Conservation (phyloP, 2,797 vertebrate species). For the Melanogrammus aeglefinus region DNA sequence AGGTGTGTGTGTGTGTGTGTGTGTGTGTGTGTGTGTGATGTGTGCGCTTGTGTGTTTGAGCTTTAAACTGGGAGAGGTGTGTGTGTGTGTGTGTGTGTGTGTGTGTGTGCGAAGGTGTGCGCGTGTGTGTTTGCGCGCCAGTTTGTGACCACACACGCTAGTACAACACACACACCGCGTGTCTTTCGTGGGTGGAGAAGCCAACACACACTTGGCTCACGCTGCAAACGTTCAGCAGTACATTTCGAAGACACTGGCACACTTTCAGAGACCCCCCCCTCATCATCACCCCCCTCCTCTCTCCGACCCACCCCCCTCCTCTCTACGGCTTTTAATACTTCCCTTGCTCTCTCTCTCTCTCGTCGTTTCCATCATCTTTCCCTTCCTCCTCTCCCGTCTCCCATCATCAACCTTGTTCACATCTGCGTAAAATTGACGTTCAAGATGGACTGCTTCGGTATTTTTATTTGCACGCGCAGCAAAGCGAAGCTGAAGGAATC, state of each 20-base stretch:
- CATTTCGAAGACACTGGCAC: conserved; percentile 41
- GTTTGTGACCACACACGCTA: background rate
- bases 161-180: too few relatives aligned
- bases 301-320: background rate
- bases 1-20: background rate
- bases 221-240: conserved; percentile 36
- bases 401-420: conserved; percentile 16
- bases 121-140: conserved; percentile 9
- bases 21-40: conserved; percentile 4
- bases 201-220: conserved; percentile 20
- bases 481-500: conserved; percentile 36
- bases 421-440: background rate
- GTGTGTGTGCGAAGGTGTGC: background rate
- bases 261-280: conserved; percentile 38
- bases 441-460: background rate
- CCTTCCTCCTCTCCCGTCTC: conserved; percentile 31
- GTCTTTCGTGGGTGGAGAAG: background rate
- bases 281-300: conserved; percentile 12
- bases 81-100: background rate
- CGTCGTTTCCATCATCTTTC: conserved; percentile 11
- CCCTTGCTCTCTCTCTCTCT: background rate
- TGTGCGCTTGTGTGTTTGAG: background rate
- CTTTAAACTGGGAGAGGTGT: too few relatives aligned
- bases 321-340: conserved; percentile 6
- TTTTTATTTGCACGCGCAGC: conserved; percentile 29